Evolutionary conservation across 2,113 vertebrate species (phyloP).

Genomic region (Grallaria varia): DNA sequence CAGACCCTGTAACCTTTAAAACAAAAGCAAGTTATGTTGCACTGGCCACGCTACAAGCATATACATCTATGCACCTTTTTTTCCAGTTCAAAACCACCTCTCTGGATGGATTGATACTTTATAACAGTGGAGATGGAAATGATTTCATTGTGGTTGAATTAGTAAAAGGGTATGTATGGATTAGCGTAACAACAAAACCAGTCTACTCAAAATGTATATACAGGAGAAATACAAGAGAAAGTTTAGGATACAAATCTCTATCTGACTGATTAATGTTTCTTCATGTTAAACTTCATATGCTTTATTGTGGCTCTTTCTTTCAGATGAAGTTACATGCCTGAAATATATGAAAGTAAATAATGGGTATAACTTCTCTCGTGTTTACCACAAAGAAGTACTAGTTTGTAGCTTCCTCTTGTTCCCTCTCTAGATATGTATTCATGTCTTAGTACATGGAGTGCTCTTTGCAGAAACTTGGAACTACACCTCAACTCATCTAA

Average conservation of each 20-base stretch:
- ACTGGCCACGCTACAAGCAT: slow-evolving; percentile 92
- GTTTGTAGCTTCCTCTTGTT: slow-evolving; percentile 18
- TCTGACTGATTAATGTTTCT: background rate
- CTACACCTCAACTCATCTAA: background rate
- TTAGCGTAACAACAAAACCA: background rate
- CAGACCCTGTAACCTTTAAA: slow-evolving; percentile 98
- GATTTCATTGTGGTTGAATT: slow-evolving; percentile 99
- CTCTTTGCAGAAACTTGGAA: background rate
- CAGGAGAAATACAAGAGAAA: background rate
- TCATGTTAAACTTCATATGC: background rate
- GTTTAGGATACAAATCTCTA: background rate
- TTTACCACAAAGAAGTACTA: slow-evolving; percentile 6
- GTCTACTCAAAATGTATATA: background rate
- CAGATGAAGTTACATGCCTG: slow-evolving; percentile 33
- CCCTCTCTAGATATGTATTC: background rate
- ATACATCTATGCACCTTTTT: slow-evolving; percentile 99
- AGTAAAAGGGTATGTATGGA: slow-evolving; percentile 91
- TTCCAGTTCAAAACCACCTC: slow-evolving; percentile 99
- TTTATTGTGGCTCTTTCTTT: slow-evolving; percentile 48
- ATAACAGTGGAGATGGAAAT: slow-evolving; percentile 96
- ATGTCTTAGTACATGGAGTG: background rate
- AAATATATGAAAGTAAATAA: slow-evolving; percentile 34
- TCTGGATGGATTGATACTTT: slow-evolving; percentile 94
- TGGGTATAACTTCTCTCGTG: slow-evolving; percentile 4
- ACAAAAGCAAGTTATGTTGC: slow-evolving; percentile 95